Evolutionary conservation across 2,113 vertebrate genomes (phyloP), one percentile per base, ranked within the genome.

Genomic region (Strix aluco): DNA sequence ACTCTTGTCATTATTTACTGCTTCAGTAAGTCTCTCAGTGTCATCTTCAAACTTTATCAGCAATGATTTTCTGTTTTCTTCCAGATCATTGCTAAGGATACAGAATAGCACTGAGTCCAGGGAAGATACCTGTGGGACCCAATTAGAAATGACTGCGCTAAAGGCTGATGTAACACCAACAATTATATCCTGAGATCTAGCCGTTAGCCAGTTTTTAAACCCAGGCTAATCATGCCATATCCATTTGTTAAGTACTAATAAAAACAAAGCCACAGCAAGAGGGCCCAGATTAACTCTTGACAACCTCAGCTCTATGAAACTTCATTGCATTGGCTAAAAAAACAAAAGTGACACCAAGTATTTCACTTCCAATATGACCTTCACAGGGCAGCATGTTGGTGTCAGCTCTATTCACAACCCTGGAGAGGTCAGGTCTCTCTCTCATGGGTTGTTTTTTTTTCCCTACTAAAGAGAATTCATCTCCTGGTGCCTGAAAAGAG

Each of bases 51-150:
- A 97, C 90, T 92, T 81, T 87, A 95, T 93, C 91, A 94, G 95
- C 88, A 96, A 96, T 72, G 88, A 97, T 97, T 96, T 96, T 94
- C 89, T 95, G 81, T 71, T 96, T 91, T 81, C 82, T 85, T 91
- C 59, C 57, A 85, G 91, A 94, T 91, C 77, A 26, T 69, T 81
- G 91, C 58, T 75, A 34, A 92, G 91, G 92, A 65, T 25, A 90
- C 81, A 4, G 30, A 78, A 65, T 4, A 89, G 57, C 83, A 69
- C 17, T 0, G 2, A 74, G 73, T 55, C 72, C 57, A 44, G 65
- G 25, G 77, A 73, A 94, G 92, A 40, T 72, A 86, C 95, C 92
- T 84, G 83, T 81, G 95, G 88, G 96, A 95, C 69, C 51, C 90
- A 92, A 94, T 96, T 97, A 96, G 91, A 81, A 96, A 72, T 6